phyloP scores from a whole-genome alignment of 2,113 vertebrate genomes.

The Gyps fulvus region DNA sequence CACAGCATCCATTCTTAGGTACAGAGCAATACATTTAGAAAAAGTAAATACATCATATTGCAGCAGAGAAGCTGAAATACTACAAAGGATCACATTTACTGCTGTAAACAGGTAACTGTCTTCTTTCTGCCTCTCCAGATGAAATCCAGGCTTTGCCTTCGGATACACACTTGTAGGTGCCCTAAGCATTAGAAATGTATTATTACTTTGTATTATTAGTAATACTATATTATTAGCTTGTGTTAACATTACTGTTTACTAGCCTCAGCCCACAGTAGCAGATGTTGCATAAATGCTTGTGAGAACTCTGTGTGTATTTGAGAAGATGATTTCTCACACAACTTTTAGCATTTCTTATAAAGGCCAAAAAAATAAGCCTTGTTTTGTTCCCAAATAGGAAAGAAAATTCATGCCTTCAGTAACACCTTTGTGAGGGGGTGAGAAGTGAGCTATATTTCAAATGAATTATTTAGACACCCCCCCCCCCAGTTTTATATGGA shows the following conservation, averaged over 20 bases:
- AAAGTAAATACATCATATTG: background rate
- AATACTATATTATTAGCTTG: background rate
- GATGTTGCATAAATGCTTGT: background rate
- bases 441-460: slow-evolving; percentile 40
- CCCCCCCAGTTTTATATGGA: background rate
- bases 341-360: background rate
- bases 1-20: background rate
- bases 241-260: background rate
- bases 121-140: background rate
- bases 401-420: slow-evolving; percentile 15
- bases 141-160: background rate
- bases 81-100: background rate
- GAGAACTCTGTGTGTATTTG: background rate
- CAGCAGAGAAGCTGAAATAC: background rate
- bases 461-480: slow-evolving; percentile 26
- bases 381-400: slow-evolving; percentile 40
- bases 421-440: slow-evolving; percentile 13
- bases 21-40: background rate
- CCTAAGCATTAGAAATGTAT: background rate
- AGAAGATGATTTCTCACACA: background rate
- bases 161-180: background rate
- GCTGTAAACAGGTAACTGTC: background rate
- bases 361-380: background rate
- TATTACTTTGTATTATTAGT: background rate
- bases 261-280: background rate